Percentiles rank a stretch among this genome's conserved stretches.
phyloP scores from a whole-genome alignment of 2,113 vertebrate genomes.

The Aspiorhynchus laticeps region DNA sequence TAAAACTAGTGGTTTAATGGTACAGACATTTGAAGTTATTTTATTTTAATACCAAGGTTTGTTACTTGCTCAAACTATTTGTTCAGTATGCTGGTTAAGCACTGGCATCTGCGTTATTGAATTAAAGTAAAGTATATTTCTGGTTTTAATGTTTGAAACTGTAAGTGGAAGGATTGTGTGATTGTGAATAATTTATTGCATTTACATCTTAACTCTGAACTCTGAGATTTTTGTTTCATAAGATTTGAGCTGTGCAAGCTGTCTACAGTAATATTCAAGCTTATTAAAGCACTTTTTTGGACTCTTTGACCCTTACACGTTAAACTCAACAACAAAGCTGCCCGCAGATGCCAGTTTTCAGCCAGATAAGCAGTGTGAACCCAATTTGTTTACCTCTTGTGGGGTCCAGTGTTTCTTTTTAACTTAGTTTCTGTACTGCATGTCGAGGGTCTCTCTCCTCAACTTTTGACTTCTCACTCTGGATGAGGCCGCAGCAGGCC shows the following conservation, averaged over 20 bases:
- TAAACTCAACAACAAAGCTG: not conserved
- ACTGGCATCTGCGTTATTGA: no score
- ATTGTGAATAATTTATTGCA: not conserved
- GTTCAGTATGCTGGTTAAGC: no score
- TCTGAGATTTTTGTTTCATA: not conserved
- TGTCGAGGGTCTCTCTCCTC: slow-evolving; percentile 1
- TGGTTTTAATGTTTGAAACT: not conserved
- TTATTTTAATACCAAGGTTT: not conserved
- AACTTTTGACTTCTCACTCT: not conserved
- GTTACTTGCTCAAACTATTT: not conserved
- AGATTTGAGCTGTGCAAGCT: not conserved
- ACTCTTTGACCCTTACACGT: not conserved
- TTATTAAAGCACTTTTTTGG: not conserved
- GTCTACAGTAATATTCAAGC: not conserved
- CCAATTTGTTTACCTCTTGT: not conserved
- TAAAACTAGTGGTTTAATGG: not conserved
- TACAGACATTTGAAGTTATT: not conserved
- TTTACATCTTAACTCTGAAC: not conserved
- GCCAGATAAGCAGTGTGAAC: not conserved
- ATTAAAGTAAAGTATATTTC: no score
- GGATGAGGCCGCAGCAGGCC: slow-evolving; percentile 17
- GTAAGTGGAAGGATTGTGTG: not conserved
- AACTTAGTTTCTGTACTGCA: not conserved
- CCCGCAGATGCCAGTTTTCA: not conserved
- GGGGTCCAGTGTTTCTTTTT: not conserved